phyloP scores from a whole-genome alignment of 1,140 invertebrate species.

The Prorops nasuta region DNA sequence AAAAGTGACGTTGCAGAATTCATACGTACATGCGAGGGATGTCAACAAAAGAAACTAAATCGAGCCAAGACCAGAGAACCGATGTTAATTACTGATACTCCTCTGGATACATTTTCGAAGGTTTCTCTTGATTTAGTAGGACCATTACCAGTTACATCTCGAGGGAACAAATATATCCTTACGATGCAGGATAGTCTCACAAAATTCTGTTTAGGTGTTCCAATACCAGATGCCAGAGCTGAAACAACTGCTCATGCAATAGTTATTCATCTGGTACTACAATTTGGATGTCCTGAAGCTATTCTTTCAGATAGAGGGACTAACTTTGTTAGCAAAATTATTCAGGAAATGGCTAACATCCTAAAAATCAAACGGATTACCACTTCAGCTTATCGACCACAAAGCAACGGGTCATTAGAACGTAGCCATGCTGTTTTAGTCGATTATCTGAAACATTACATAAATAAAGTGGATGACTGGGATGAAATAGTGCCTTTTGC shows the following conservation, averaged over 20 bases:
- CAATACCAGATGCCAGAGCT: neutral
- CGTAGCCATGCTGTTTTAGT: conserved; percentile 18
- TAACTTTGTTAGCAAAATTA: neutral
- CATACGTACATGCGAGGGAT: too few species aligned
- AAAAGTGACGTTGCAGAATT: too few species aligned
- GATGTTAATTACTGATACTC: too few species aligned
- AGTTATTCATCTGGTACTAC: neutral
- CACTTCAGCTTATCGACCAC: too few species aligned
- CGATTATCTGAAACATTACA: conserved; percentile 27
- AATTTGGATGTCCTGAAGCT: neutral
- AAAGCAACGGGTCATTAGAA: conserved; percentile 25
- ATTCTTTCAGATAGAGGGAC: neutral
- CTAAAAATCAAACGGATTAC: neutral
- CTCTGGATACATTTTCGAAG: too few species aligned
- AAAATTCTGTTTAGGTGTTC: neutral
- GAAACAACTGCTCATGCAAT: neutral
- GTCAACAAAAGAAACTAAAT: too few species aligned
- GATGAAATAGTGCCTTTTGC: conserved; percentile 29
- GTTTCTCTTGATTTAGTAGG: too few species aligned
- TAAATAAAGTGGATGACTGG: conserved; percentile 28
- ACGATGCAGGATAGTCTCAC: neutral
- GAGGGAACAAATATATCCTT: neutral
- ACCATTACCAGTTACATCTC: too few species aligned
- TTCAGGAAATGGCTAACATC: neutral
- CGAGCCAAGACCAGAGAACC: too few species aligned